Conservation (phyloP, 1,140 invertebrate genomes). For the Laupala kohalensis region DNA sequence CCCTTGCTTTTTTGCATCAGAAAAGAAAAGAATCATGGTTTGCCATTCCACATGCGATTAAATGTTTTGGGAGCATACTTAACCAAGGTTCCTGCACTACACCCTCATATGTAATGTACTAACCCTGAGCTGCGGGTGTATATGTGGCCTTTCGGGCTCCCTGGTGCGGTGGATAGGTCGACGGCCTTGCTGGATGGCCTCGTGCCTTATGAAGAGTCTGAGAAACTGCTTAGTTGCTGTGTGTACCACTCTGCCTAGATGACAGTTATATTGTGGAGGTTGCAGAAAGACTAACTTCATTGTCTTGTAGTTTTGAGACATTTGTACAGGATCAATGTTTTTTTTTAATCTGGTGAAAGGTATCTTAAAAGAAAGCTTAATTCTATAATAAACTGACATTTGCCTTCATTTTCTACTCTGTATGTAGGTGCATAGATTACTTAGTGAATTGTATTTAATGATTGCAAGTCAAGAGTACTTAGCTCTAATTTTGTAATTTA, state of each 20-base stretch:
- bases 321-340: slow-evolving; percentile 9
- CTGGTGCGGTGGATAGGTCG: neutral
- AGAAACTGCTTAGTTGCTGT: neutral
- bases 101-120: neutral
- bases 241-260: neutral
- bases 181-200: neutral
- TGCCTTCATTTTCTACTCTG: slow-evolving; percentile 14
- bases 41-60: neutral
- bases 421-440: slow-evolving; percentile 7
- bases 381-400: slow-evolving; percentile 9
- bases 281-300: neutral
- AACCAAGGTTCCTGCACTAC: neutral
- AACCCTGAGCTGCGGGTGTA: neutral
- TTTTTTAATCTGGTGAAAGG: slow-evolving; percentile 10
- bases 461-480: slow-evolving; percentile 11
- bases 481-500: slow-evolving; percentile 14
- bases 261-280: neutral
- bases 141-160: neutral
- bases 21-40: neutral
- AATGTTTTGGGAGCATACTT: neutral
- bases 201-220: neutral
- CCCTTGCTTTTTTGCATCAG: slow-evolving; percentile 7
- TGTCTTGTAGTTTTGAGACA: neutral
- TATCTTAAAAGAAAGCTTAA: slow-evolving; percentile 7
- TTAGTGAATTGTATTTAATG: slow-evolving; percentile 4